Evolutionary conservation across 2,888 invertebrate species (phyloP).

Genomic region (Abrostola triplasia): DNA sequence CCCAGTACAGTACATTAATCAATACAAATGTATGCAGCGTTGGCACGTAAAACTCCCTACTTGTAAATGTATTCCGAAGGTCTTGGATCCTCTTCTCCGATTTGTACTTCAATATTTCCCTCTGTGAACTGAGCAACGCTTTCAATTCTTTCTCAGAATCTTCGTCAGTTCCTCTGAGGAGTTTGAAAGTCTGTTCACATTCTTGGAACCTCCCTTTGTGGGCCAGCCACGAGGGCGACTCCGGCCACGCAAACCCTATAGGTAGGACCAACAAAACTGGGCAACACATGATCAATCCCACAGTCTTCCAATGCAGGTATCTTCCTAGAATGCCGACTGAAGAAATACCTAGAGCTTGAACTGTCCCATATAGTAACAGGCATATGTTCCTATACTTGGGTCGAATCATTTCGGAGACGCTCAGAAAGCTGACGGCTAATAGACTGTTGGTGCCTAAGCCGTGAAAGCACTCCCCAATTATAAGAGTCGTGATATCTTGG

Average conservation of each 20-base stretch:
- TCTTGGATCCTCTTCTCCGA: not conserved
- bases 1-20: constrained; percentile 34
- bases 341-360: constrained; percentile 38
- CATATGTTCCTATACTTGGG: constrained; percentile 40
- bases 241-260: constrained; percentile 43
- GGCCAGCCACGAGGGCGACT: constrained; percentile 52
- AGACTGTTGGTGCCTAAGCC: constrained; percentile 47
- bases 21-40: constrained; percentile 30
- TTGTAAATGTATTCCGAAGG: constrained; percentile 10
- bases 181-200: constrained; percentile 39
- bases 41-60: constrained; percentile 41
- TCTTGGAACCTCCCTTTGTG: constrained; percentile 38
- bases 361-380: constrained; percentile 29
- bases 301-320: constrained; percentile 43
- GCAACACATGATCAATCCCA: constrained; percentile 36
- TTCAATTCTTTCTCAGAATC: constrained; percentile 42
- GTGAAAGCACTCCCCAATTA: constrained; percentile 47
- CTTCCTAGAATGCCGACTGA: constrained; percentile 36
- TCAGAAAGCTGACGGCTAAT: constrained; percentile 35
- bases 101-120: constrained; percentile 8
- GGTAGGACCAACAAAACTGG: constrained; percentile 35
- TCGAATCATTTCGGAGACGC: constrained; percentile 46
- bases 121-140: constrained; percentile 27
- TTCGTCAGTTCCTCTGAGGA: constrained; percentile 42
- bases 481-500: constrained; percentile 13